Percentiles rank a stretch among this genome's conserved stretches.
Conservation (phyloP, 2,888 invertebrate genomes). For the Oligia fasciuncula region DNA sequence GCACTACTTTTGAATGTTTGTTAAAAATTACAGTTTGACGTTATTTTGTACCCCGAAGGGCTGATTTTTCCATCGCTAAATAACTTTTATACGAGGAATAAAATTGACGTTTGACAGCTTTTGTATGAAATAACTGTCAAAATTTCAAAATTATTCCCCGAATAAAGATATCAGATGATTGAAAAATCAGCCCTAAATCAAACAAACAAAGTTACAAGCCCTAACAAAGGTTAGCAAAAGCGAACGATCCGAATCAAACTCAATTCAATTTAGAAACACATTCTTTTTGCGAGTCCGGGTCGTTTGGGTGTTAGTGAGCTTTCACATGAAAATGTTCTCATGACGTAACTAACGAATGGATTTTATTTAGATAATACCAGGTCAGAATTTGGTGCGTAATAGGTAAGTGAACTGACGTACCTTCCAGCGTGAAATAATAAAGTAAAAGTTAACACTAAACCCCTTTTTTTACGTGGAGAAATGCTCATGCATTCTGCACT, state of each 20-base stretch:
- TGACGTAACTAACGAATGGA: conserved; percentile 5
- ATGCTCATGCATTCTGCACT: too few species aligned
- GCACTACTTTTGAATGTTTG: not conserved
- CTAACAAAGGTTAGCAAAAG: conserved; percentile 19
- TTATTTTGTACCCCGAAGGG: not conserved
- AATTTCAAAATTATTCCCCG: too few species aligned
- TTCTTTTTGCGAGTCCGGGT: conserved; percentile 14
- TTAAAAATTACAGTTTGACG: not conserved
- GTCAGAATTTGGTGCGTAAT: not conserved
- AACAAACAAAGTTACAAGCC: not conserved
- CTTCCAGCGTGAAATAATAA: too few species aligned
- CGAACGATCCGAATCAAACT: conserved; percentile 33
- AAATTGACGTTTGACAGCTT: too few species aligned
- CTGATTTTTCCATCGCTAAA: too few species aligned
- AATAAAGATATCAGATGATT: too few species aligned
- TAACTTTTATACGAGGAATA: too few species aligned
- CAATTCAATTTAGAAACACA: conserved; percentile 50
- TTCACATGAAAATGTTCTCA: not conserved
- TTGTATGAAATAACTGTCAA: too few species aligned
- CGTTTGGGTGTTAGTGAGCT: conserved; percentile 12
- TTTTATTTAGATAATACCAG: not conserved
- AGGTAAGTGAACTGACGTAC: too few species aligned
- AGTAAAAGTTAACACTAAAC: too few species aligned
- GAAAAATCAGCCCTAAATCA: not conserved
- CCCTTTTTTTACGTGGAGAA: too few species aligned